Conservation (phyloP, 2,797 vertebrate species). For the Enteromius mattozi region DNA sequence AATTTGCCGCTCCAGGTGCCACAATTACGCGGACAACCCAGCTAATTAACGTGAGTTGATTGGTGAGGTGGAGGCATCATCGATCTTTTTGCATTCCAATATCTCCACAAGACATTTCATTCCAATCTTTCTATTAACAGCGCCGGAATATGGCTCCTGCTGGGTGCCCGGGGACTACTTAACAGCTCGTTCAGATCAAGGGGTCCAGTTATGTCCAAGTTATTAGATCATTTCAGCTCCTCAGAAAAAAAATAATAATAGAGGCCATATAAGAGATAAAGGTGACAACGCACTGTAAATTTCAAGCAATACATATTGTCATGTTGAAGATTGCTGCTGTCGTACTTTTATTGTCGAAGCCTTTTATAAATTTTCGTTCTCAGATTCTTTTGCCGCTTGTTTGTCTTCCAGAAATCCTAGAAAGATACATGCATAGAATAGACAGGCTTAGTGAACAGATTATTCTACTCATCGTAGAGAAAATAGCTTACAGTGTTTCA, state of each 20-base stretch:
- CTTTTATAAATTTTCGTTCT: not conserved
- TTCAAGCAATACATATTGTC: not conserved
- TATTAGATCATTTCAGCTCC: slow-evolving; percentile 25
- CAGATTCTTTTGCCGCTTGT: not conserved
- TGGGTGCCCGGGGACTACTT: slow-evolving; percentile 88
- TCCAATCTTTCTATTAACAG: slow-evolving; percentile 92
- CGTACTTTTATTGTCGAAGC: not conserved
- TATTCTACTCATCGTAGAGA: not conserved
- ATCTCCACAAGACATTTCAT: slow-evolving; percentile 90
- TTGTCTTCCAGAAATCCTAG: not conserved
- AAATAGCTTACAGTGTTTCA: not conserved
- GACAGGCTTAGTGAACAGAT: not conserved
- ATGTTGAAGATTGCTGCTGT: not conserved
- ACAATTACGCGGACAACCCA: slow-evolving; percentile 88
- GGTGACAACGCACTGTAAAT: not conserved
- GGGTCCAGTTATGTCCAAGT: slow-evolving; percentile 52
- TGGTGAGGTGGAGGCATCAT: slow-evolving; percentile 87
- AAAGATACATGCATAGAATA: not conserved
- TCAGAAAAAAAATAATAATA: slow-evolving; percentile 2
- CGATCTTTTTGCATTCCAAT: slow-evolving; percentile 92
- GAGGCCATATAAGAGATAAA: not conserved
- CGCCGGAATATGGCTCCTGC: slow-evolving; percentile 84
- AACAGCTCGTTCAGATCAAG: slow-evolving; percentile 74
- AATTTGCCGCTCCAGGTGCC: slow-evolving; percentile 83
- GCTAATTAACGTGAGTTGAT: slow-evolving; percentile 93